Evolutionary conservation across 1,140 invertebrate genomes (phyloP).

Genomic region (Rhyzopertha dominica): DNA sequence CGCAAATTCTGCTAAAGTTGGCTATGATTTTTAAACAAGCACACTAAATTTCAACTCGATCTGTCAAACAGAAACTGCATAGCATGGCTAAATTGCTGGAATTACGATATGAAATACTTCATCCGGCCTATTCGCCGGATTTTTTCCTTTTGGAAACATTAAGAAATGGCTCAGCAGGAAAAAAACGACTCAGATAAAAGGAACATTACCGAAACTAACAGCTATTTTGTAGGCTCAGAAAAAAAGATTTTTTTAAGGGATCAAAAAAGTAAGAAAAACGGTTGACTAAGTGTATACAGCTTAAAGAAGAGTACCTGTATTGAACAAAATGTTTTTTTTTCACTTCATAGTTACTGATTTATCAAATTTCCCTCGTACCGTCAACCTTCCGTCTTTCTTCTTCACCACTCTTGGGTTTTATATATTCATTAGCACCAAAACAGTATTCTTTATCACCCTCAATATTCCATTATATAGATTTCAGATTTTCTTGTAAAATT

Average conservation of each 20-base stretch:
- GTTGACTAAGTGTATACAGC: too few species aligned
- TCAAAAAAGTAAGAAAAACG: conserved; percentile 11
- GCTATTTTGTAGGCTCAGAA: conserved; percentile 9
- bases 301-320: too few species aligned
- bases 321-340: too few species aligned
- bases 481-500: too few species aligned
- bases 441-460: too few species aligned
- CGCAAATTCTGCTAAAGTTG: neutral
- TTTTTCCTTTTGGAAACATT: conserved; percentile 3
- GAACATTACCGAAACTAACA: conserved; percentile 2
- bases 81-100: neutral
- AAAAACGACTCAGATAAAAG: conserved; percentile 5
- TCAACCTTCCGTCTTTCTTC: too few species aligned
- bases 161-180: conserved; percentile 12
- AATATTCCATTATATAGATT: too few species aligned
- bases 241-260: conserved; percentile 10
- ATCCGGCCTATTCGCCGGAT: conserved; percentile 32
- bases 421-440: too few species aligned
- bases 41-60: conserved; percentile 3
- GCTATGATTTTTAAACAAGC: neutral
- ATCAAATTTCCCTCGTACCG: too few species aligned
- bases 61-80: neutral
- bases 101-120: conserved; percentile 45
- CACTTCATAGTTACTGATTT: too few species aligned
- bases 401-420: too few species aligned